Percentiles rank a stretch among this genome's conserved stretches.
These are phyloP conservation scores for Picathartes gymnocephalus DNA, from an alignment of 2,113 vertebrate species.

Conservation along the genomic window DNA sequence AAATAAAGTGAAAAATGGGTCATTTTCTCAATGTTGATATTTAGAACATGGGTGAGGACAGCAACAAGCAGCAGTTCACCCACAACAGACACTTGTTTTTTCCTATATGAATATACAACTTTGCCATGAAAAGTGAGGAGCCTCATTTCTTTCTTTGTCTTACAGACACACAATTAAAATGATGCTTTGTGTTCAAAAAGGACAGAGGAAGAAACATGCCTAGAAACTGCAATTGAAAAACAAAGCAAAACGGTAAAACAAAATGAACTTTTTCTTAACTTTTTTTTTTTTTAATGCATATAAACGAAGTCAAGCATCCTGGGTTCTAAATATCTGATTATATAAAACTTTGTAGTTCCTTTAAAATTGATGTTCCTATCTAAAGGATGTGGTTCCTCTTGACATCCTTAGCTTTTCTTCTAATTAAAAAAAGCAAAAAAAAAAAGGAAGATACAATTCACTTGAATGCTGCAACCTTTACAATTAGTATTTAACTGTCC, in stretches of 20 bases:
- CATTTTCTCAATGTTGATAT: not conserved
- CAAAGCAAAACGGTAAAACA: not conserved
- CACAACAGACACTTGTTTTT: not conserved
- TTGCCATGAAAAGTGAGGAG: not conserved
- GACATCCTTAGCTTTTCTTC: not conserved
- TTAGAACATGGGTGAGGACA: not conserved
- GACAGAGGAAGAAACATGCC: not conserved
- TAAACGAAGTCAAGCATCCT: not conserved
- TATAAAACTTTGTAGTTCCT: not conserved
- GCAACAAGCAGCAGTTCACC: not conserved
- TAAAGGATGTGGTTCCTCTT: not conserved
- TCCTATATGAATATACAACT: not conserved
- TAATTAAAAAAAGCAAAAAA: conserved; percentile 7
- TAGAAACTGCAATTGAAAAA: not conserved
- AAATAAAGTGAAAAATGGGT: not conserved
- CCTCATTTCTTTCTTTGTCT: not conserved
- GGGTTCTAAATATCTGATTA: not conserved
- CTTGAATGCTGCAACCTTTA: not conserved
- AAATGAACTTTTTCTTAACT: not conserved
- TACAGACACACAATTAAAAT: not conserved
- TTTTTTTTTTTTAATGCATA: accelerated
- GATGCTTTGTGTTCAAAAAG: not conserved
- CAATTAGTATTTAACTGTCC: conserved; percentile 23
- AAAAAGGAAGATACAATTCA: not conserved
- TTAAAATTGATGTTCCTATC: not conserved